Conservation (phyloP, 2,797 vertebrate genomes). For the Distichodus sexfasciatus region DNA sequence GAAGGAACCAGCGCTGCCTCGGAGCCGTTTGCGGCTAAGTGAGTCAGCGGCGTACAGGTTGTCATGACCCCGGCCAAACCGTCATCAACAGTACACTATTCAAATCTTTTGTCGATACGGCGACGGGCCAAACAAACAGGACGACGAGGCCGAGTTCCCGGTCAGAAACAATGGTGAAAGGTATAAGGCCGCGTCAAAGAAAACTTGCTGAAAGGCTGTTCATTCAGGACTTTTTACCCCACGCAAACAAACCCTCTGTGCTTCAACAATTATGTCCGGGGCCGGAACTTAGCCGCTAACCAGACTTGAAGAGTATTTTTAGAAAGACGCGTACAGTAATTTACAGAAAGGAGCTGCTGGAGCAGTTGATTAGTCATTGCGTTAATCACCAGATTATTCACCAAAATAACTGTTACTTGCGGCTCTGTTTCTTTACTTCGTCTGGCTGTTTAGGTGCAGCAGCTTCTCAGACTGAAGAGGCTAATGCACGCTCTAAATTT, state of each 20-base stretch:
- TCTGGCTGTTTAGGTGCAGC: too few species aligned
- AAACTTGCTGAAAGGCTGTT: not conserved
- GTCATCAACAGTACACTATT: slow-evolving; percentile 18
- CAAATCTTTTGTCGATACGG: slow-evolving; percentile 24
- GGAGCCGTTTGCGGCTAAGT: not conserved
- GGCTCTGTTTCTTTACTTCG: too few species aligned
- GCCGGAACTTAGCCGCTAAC: too few species aligned
- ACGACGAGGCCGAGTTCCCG: not conserved
- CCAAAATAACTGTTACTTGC: too few species aligned
- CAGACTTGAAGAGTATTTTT: too few species aligned
- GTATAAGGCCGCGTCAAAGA: not conserved
- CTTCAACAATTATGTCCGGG: not conserved
- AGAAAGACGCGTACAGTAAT: too few species aligned
- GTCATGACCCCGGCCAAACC: slow-evolving; percentile 1
- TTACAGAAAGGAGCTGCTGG: too few species aligned
- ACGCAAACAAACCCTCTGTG: not conserved
- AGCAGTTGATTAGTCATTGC: too few species aligned
- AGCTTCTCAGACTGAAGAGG: too few species aligned
- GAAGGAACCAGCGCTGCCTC: not conserved
- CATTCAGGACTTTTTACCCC: not conserved
- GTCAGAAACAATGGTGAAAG: not conserved
- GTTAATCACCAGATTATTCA: too few species aligned
- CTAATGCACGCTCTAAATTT: too few species aligned
- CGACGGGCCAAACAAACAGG: slow-evolving; percentile 11
- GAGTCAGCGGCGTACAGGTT: slow-evolving; percentile 1